Evolutionary conservation across 2,113 vertebrate genomes (phyloP), one percentile per base, ranked within the genome.

Genomic region (Pachyramphus minor): DNA sequence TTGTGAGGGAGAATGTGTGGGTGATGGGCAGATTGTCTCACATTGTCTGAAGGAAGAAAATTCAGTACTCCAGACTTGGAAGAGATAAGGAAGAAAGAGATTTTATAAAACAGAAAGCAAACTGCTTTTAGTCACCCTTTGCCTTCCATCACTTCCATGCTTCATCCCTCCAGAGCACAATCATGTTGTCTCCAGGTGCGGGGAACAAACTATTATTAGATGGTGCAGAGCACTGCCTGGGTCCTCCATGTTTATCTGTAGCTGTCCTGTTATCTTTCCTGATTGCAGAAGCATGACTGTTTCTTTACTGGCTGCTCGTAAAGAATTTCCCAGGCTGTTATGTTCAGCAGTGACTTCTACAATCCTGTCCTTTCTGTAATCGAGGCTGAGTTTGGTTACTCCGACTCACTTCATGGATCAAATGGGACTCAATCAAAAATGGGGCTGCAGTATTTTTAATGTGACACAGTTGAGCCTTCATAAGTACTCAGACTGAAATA

Each of bases 401-500:
- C 18, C 72, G 55, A 3, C 23, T 92, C 35, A 6, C 35, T 89
- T 87, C 42, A 71, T 66, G 59, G 41, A 87, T 77, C 82, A 80
- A 83, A 83, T 39, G 31, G 44, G 83, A 24, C 25, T 83, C 50
- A 52, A 84, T 77, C 79, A 80, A 13, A 93, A 83, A 83, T n/a
- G 31, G 37, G 83, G 27, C 31, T 80, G 74, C 22, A 74, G 56
- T 53, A 69, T 92, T 95, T 93, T 59, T 78, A 53, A 77, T 50
- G 56, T 52, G 69, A 76, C 44, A 42, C 6, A 20, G 6, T 72
- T 73, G 59, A 94, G 76, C 37, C 35, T 87, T 84, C 28, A 10
- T 60, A 81, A 87, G 42, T 88, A 95, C 67, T 91, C 53, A 67
- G 19, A 66, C 74, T 84, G 73, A 79, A 95, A 93, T 79, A 66